phyloP scores from a whole-genome alignment of 2,888 invertebrate genomes.

The Caradrina clavipalpis region DNA sequence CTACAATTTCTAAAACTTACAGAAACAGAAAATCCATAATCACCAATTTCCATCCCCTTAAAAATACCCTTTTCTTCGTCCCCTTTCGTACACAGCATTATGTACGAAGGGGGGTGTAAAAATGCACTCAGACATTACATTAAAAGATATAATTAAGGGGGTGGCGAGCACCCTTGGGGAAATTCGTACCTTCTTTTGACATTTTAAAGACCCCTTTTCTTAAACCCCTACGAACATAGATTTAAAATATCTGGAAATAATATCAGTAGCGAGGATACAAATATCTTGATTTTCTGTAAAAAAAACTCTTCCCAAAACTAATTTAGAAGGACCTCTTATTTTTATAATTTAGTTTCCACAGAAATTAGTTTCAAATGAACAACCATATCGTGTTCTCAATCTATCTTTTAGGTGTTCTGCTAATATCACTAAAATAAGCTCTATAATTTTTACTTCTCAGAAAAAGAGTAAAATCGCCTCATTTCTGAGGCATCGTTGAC shows the following conservation, averaged over 20 bases:
- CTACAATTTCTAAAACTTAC: slow-evolving; percentile 2
- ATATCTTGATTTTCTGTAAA: neutral
- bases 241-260: slow-evolving; percentile 53
- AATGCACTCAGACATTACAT: slow-evolving; percentile 90
- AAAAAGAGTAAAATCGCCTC: too few species aligned
- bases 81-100: slow-evolving; percentile 68
- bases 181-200: slow-evolving; percentile 88
- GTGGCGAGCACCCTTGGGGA: slow-evolving; percentile 84
- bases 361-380: too few species aligned
- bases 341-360: too few species aligned
- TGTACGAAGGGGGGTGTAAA: slow-evolving; percentile 82
- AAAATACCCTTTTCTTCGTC: slow-evolving; percentile 66
- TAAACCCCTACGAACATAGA: slow-evolving; percentile 73
- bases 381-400: too few species aligned
- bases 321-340: neutral
- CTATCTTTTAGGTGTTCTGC: too few species aligned
- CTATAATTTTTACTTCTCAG: too few species aligned
- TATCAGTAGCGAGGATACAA: neutral
- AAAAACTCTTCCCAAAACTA: neutral
- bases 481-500: too few species aligned
- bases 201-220: slow-evolving; percentile 89
- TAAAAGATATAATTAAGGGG: slow-evolving; percentile 91
- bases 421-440: too few species aligned
- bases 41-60: slow-evolving; percentile 60
- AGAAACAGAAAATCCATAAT: slow-evolving; percentile 48